phyloP scores from a whole-genome alignment of 92 coral and sea anemone species.

The Phenganax subtilis region DNA sequence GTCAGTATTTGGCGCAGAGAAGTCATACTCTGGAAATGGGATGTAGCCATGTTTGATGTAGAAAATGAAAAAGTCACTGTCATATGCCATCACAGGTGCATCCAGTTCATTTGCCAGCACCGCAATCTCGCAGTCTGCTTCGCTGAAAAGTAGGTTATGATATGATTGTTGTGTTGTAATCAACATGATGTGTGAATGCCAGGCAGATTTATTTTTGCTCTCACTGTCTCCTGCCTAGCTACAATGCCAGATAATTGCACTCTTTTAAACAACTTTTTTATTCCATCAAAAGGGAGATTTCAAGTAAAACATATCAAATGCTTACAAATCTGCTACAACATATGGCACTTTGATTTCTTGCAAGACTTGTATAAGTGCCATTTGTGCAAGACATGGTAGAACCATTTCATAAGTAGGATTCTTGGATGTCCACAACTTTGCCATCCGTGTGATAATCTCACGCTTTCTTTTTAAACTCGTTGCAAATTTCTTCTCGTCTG shows the following conservation, averaged over 20 bases:
- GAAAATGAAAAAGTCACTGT: constrained; percentile 90
- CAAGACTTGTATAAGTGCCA: constrained; percentile 55
- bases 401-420: constrained; percentile 19
- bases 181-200: no score
- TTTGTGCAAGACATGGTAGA: constrained; percentile 52
- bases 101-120: constrained; percentile 60
- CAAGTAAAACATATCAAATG: no score
- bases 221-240: no score
- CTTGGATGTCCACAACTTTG: constrained; percentile 35
- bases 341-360: constrained; percentile 45
- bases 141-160: constrained; percentile 38
- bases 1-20: constrained; percentile 40
- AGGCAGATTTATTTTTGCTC: no score
- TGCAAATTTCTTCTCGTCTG: constrained; percentile 61
- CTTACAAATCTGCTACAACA: constrained; percentile 85
- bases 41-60: constrained; percentile 73
- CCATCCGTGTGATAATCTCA: constrained; percentile 41
- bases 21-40: constrained; percentile 57
- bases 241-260: no score
- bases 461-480: constrained; percentile 47
- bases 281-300: no score
- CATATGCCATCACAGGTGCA: constrained; percentile 75
- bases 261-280: no score
- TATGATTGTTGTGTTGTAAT: no score
- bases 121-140: constrained; percentile 83